A percentile compares a stretch with the other conserved stretches of the same genome.
Conservation (phyloP, 2,888 invertebrate genomes). For the Drosophila atripex region DNA sequence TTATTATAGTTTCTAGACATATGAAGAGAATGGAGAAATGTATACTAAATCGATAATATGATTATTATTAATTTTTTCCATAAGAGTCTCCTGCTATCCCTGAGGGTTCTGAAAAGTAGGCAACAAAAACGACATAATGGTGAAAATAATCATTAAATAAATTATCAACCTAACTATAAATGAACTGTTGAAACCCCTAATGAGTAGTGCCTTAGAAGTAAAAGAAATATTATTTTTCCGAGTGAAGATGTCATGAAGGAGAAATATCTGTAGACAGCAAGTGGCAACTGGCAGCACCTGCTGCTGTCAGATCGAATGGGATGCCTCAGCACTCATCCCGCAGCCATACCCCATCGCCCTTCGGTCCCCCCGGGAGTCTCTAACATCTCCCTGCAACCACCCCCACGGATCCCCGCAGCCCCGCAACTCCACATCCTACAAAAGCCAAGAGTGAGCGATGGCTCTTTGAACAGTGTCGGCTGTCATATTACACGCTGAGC, state of each 20-base stretch:
- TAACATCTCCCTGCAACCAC: conserved; percentile 1
- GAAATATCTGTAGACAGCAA: conserved; percentile 9
- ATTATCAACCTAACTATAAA: too few relatives aligned
- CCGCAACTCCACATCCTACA: background rate
- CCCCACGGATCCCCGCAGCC: background rate
- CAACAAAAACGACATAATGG: too few relatives aligned
- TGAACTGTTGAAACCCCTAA: too few relatives aligned
- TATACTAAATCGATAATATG: too few relatives aligned
- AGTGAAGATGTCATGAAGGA: conserved; percentile 3
- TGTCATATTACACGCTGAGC: conserved; percentile 62
- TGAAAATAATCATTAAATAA: too few relatives aligned
- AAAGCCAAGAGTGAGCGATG: conserved; percentile 57
- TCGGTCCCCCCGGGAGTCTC: background rate
- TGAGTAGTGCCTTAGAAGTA: background rate
- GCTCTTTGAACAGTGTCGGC: conserved; percentile 49
- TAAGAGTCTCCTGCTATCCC: too few relatives aligned
- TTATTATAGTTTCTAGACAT: too few relatives aligned
- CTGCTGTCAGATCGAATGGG: conserved; percentile 42
- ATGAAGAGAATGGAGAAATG: too few relatives aligned
- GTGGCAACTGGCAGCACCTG: conserved; percentile 40
- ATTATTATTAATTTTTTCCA: too few relatives aligned
- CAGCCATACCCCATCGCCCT: background rate
- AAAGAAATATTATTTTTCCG: conserved; percentile 1
- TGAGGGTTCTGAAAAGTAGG: too few relatives aligned
- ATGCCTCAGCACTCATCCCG: conserved; percentile 30